phyloP scores from a whole-genome alignment of 2,797 vertebrate species.

The Uromys caudimaculatus region DNA sequence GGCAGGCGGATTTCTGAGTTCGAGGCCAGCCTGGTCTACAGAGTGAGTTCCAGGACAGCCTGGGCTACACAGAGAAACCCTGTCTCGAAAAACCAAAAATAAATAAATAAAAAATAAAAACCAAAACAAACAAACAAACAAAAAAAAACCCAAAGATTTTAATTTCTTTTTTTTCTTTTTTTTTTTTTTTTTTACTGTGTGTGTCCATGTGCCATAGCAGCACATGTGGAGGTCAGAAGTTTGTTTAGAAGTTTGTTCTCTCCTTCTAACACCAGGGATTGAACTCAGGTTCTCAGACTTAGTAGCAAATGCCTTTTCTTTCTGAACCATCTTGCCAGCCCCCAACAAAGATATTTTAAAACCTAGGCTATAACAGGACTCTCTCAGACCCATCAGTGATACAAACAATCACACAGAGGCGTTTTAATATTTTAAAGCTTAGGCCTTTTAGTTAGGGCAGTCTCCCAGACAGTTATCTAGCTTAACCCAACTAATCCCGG shows the following conservation, averaged over 20 bases:
- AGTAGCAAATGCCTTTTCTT: neutral
- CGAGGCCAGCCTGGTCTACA: no score
- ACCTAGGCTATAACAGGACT: neutral
- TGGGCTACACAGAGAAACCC: no score
- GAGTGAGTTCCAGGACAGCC: no score
- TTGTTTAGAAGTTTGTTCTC: neutral
- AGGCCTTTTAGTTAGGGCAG: neutral
- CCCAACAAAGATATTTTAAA: neutral
- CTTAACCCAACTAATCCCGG: neutral
- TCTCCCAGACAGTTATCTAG: neutral
- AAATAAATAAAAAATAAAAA: no score
- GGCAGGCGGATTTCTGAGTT: no score
- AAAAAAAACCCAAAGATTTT: no score
- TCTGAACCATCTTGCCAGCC: neutral
- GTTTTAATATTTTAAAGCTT: neutral
- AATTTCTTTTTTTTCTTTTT: no score
- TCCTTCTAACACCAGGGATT: neutral
- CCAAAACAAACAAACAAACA: no score
- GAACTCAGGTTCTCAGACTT: neutral
- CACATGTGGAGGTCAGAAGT: neutral
- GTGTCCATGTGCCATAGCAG: neutral
- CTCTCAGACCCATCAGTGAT: neutral
- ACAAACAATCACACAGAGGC: neutral
- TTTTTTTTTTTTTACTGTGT: no score
- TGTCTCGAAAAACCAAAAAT: no score